Percentiles rank a stretch among this genome's conserved stretches.
Evolutionary conservation across 2,113 vertebrate species (phyloP).

Genomic region (Donacobius atricapilla): DNA sequence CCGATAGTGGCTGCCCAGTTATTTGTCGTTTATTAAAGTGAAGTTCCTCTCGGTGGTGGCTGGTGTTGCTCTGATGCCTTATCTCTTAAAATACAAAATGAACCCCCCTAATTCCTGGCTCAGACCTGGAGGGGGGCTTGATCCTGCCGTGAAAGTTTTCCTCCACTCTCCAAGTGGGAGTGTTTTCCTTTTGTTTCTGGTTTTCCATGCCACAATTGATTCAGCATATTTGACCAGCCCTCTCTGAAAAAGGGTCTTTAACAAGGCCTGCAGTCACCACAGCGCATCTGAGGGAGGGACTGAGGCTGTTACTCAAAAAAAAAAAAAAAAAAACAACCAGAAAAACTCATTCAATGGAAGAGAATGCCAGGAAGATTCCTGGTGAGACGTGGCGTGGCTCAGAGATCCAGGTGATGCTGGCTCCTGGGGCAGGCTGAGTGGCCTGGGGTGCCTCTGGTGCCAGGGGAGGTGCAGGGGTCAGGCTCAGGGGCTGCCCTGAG

Average conservation of each 20-base stretch:
- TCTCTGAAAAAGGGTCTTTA: not conserved
- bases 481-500: not conserved
- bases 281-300: not conserved
- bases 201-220: not conserved
- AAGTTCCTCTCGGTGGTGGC: not conserved
- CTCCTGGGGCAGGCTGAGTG: not conserved
- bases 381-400: not conserved
- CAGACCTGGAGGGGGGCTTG: not conserved
- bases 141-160: not conserved
- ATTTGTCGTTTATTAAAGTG: conserved; percentile 34
- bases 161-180: fast-evolving
- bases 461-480: not conserved
- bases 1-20: not conserved
- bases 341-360: not conserved
- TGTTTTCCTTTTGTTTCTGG: not conserved
- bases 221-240: not conserved
- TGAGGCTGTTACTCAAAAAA: not conserved
- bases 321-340: not conserved
- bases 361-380: not conserved
- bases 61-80: not conserved
- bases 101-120: not conserved
- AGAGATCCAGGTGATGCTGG: fast-evolving
- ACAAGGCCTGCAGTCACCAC: not conserved
- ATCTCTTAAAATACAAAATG: not conserved
- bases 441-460: not conserved